phyloP scores from a whole-genome alignment of 2,888 invertebrate genomes.

The Gymnoscelis rufifasciata region DNA sequence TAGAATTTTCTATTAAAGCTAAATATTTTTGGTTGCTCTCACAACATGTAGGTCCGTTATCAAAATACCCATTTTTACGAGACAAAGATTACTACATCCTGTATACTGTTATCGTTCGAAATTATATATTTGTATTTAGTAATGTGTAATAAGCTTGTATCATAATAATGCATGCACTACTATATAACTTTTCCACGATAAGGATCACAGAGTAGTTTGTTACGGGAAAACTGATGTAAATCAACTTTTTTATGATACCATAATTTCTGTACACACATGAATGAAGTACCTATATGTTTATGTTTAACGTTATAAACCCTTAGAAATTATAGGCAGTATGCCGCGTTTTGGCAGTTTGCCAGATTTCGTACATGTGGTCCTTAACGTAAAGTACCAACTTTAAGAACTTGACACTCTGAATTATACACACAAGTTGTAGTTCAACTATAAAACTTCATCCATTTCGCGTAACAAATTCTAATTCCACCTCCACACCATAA shows the following conservation, averaged over 20 bases:
- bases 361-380: neutral
- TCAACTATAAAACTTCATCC: too few species aligned
- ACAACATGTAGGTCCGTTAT: slow-evolving; percentile 4
- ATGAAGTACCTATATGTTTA: too few species aligned
- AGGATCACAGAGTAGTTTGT: slow-evolving; percentile 1
- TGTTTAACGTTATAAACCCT: too few species aligned
- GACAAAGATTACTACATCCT: slow-evolving; percentile 6
- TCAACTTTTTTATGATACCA: too few species aligned
- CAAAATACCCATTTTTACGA: slow-evolving; percentile 5
- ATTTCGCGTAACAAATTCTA: neutral
- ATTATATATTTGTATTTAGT: slow-evolving; percentile 7
- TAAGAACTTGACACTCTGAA: neutral
- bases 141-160: slow-evolving; percentile 17
- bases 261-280: too few species aligned
- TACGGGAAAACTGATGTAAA: neutral
- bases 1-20: slow-evolving; percentile 9
- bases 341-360: too few species aligned
- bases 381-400: neutral
- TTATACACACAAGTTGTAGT: too few species aligned
- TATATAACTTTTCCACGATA: slow-evolving; percentile 25
- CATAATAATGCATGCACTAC: slow-evolving; percentile 22
- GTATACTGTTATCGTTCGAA: slow-evolving; percentile 3
- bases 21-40: slow-evolving; percentile 8
- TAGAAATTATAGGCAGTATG: too few species aligned
- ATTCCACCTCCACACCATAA: neutral